Percentiles rank a stretch among this genome's conserved stretches.
Conservation (phyloP, 1,140 invertebrate species). For the Penaeus japonicus region DNA sequence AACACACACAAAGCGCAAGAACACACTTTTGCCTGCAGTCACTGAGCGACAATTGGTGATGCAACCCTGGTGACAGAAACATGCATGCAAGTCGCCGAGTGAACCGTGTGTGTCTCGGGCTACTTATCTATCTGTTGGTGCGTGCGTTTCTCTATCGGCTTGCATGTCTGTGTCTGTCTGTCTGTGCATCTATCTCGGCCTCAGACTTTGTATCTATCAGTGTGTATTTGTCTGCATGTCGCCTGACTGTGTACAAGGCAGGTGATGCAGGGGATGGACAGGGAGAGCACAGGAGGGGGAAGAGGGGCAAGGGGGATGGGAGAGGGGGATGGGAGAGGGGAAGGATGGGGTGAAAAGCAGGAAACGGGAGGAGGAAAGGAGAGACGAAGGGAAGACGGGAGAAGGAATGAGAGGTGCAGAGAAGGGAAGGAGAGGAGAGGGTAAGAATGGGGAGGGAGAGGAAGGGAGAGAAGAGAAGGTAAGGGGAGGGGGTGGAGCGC, state of each 20-base stretch:
- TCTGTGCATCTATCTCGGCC: neutral
- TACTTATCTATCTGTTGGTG: neutral
- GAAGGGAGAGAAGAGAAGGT: neutral
- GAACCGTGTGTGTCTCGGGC: neutral
- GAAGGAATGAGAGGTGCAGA: neutral
- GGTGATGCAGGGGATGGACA: neutral
- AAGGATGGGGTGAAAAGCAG: neutral
- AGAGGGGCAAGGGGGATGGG: neutral
- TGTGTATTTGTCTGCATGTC: neutral
- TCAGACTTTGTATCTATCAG: neutral
- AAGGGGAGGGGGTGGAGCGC: neutral
- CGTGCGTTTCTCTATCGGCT: neutral
- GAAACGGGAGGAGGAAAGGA: neutral
- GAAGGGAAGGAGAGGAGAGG: too few species aligned
- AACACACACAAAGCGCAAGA: too few species aligned
- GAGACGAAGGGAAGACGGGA: neutral
- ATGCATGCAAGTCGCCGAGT: neutral
- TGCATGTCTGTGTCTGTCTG: conserved; percentile 24
- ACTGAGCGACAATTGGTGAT: too few species aligned
- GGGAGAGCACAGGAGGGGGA: neutral
- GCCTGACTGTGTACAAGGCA: neutral
- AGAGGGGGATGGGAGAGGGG: neutral
- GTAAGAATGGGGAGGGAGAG: too few species aligned
- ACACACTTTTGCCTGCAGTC: too few species aligned
- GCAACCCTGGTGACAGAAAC: too few species aligned